A percentile compares a stretch with the other conserved stretches of the same genome.
Evolutionary conservation across 1,140 invertebrate genomes (phyloP).

Genomic region (Pteromalus puparum): DNA sequence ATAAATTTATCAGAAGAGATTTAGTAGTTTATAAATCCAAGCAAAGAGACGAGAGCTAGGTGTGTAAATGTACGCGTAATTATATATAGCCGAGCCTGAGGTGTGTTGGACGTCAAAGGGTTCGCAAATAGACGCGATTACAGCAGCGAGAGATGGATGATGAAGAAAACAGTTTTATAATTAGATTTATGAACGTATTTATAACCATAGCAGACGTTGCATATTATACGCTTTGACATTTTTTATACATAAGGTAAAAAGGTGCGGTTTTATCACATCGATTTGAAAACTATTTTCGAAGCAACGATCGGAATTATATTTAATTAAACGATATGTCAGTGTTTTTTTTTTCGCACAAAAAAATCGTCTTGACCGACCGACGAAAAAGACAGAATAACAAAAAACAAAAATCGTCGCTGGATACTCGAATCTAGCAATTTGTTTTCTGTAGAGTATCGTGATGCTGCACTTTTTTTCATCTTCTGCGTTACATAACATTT

Average conservation of each 20-base stretch:
- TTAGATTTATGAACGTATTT: neutral
- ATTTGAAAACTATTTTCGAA: no score
- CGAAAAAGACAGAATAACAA: neutral
- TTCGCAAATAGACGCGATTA: conserved; percentile 10
- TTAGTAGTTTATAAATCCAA: no score
- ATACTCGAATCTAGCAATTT: neutral
- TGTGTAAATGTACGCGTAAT: neutral
- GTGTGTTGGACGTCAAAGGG: neutral
- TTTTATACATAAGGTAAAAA: no score
- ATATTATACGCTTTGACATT: no score
- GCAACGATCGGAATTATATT: no score
- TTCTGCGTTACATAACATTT: neutral
- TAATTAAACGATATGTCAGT: no score
- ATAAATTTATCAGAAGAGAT: no score
- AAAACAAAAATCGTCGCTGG: neutral
- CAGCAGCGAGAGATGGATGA: neutral
- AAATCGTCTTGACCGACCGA: neutral
- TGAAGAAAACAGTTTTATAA: neutral
- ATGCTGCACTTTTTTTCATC: neutral
- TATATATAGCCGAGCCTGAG: neutral
- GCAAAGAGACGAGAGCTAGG: neutral
- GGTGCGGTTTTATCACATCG: no score
- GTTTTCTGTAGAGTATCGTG: neutral
- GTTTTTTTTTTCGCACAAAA: neutral
- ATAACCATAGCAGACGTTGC: neutral